Base-by-base conservation (phyloP, 2,113 vertebrate species). In the Porphyrio hochstetteri region DNA sequence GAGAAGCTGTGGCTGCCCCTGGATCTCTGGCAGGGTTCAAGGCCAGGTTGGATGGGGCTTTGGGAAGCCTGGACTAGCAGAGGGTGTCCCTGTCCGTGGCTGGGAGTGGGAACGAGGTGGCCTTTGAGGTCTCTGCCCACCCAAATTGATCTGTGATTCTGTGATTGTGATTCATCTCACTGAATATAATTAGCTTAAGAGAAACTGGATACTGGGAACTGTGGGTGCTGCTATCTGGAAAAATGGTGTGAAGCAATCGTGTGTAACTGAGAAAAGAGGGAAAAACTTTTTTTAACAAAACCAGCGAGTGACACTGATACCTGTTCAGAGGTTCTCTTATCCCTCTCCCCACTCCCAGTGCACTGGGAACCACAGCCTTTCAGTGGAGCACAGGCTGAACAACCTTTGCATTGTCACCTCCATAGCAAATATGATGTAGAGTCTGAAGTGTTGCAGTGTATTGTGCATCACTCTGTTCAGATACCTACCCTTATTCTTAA, bases 291-390 rank as follows among this genome's bases (percentile, higher is more conserved):
- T 44, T 29, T 6, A 60, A 65, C 48, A 21, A 69, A 82, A 44
- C 0, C 56, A 71, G 46, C 1, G 1, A 76, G 20, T 31, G 42
- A 14, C 42, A 15, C 13, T 3, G 3, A 16, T 29, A 23, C 9
- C 11, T 63, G 15, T n/a, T 35, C 25, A 35, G 50, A 29, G 5
- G 10, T 65, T 77, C 48, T 64, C 44, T 77, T 59, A 7, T 0
- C 46, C 6, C 16, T 61, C 10, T 42, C 33, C 8, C 6, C 44
- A 69, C 28, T 33, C 33, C 12, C 6, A 4, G 36, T 19, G 31
- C 0, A 0, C 10, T 80, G 57, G 31, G 72, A 60, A 11, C 35
- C 16, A 16, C 55, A 70, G 59, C 31, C 50, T 92, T n/a, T 40
- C 60, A 55, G 20, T 29, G 65, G 13, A 25, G 40, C 24, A n/a